Conservation (phyloP, 2,113 vertebrate species). For the Morone saxatilis region DNA sequence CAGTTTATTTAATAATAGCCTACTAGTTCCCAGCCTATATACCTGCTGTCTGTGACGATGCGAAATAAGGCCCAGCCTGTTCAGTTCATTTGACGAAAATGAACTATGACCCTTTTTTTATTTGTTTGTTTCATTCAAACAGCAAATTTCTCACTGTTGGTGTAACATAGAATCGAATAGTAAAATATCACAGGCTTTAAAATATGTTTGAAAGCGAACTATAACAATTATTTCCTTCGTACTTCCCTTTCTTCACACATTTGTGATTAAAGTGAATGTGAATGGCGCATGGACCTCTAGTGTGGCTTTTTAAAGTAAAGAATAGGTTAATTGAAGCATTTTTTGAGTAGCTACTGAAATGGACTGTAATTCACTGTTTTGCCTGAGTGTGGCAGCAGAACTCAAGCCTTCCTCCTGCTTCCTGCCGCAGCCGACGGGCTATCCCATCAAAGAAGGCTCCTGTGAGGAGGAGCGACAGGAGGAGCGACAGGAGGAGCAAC, state of each 20-base stretch:
- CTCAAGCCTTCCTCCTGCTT: constrained; percentile 38
- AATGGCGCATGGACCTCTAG: background rate
- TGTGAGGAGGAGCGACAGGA: background rate
- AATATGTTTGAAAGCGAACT: background rate
- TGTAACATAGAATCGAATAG: background rate
- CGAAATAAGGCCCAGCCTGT: background rate
- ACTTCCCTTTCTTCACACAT: background rate
- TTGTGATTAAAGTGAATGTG: background rate
- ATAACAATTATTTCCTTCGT: too few species aligned
- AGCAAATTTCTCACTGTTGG: background rate
- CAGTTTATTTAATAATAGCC: background rate
- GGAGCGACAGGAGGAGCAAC: background rate
- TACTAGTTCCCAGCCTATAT: background rate
- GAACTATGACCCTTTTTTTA: background rate
- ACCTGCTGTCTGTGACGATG: background rate
- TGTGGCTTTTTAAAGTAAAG: background rate
- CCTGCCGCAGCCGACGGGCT: background rate
- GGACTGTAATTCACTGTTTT: constrained; percentile 49
- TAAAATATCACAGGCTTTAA: background rate
- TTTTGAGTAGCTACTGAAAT: background rate
- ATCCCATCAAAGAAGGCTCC: constrained; percentile 7
- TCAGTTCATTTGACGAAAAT: background rate
- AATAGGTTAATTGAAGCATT: background rate
- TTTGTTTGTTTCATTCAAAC: background rate
- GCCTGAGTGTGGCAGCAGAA: constrained; percentile 80